Percentiles rank a stretch among this genome's conserved stretches.
Evolutionary conservation across 1,140 invertebrate species (phyloP).

Genomic region (Drosophila sucinea): DNA sequence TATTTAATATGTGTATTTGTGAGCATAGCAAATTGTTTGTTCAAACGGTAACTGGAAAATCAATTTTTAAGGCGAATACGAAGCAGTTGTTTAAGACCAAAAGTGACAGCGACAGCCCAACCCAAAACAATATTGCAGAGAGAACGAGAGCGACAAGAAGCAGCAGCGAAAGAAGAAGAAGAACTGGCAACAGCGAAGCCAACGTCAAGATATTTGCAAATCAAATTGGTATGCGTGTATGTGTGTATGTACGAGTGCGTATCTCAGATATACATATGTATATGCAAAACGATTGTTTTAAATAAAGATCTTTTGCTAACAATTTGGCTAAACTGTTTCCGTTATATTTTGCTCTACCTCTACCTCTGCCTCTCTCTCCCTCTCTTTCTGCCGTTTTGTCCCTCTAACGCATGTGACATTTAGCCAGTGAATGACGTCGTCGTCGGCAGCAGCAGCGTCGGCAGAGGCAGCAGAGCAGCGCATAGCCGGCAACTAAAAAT

Average conservation of each 20-base stretch:
- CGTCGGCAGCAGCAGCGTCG: conserved; percentile 9
- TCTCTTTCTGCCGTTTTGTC: conserved; percentile 21
- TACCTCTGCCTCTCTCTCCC: background rate
- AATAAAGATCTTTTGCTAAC: conserved; percentile 62
- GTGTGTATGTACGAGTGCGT: conserved; percentile 47
- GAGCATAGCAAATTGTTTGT: conserved; percentile 57
- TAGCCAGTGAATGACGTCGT: conserved; percentile 52
- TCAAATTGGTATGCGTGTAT: conserved; percentile 43
- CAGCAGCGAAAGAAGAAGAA: conserved; percentile 32
- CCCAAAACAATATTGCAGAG: conserved; percentile 73
- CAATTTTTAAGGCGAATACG: conserved; percentile 66
- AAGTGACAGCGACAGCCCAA: conserved; percentile 59
- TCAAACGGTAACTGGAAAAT: conserved; percentile 68
- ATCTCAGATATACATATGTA: conserved; percentile 33
- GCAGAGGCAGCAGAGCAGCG: conserved; percentile 26
- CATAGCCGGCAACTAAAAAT: conserved; percentile 49
- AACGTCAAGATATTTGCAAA: conserved; percentile 73
- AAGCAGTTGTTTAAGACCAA: conserved; percentile 67
- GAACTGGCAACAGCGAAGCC: conserved; percentile 45
- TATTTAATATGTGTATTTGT: conserved; percentile 67
- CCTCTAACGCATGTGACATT: conserved; percentile 29
- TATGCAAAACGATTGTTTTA: conserved; percentile 55
- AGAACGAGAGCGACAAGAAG: conserved; percentile 43
- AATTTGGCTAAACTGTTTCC: conserved; percentile 58
- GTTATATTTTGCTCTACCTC: conserved; percentile 30